Conservation (phyloP, 92 coral and sea anemone genomes). For the Montipora capitata region DNA sequence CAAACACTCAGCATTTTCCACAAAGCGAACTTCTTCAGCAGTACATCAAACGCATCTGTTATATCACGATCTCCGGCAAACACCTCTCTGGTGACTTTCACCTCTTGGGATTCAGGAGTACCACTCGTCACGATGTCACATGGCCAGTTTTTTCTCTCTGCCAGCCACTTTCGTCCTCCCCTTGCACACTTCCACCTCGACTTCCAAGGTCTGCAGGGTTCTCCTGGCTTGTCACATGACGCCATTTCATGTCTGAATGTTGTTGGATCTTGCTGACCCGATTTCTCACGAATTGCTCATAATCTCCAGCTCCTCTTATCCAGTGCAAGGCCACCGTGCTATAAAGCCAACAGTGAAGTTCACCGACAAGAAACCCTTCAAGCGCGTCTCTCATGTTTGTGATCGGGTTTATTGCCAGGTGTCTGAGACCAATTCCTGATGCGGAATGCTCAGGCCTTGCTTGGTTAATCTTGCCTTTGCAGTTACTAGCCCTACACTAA, state of each 20-base stretch:
- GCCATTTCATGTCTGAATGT: background rate
- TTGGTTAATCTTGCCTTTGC: no score
- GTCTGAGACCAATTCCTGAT: no score
- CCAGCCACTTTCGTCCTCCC: constrained; percentile 40
- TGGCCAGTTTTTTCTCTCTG: no score
- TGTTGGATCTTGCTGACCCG: constrained; percentile 34
- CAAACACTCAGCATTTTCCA: constrained; percentile 22
- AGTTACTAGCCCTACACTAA: no score
- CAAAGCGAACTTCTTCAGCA: no score
- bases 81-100: no score
- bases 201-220: constrained; percentile 67
- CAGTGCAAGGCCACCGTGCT: constrained; percentile 9
- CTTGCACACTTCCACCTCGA: constrained; percentile 44
- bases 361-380: constrained; percentile 31
- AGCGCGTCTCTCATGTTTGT: constrained; percentile 28
- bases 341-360: constrained; percentile 65
- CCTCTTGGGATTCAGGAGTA: no score
- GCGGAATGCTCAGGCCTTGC: no score
- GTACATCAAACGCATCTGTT: no score
- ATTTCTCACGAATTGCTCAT: constrained; percentile 48
- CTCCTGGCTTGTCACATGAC: constrained; percentile 23
- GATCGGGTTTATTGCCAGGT: no score
- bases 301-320: background rate
- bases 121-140: no score
- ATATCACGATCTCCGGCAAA: no score